Evolutionary conservation across 2,888 invertebrate species (phyloP).

Genomic region (Papilio gigon): DNA sequence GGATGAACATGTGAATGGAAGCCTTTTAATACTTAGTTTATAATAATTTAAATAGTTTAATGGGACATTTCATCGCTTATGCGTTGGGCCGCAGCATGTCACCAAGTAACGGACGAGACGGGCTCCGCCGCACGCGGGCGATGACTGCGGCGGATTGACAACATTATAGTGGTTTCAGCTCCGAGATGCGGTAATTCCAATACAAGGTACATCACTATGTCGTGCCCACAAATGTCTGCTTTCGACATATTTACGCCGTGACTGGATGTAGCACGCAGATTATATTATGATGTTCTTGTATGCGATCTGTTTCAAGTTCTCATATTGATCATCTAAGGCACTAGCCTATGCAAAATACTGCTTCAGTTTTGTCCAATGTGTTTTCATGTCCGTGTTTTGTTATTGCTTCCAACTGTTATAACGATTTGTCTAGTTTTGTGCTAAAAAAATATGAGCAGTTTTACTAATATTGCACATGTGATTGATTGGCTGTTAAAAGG

Average conservation of each 20-base stretch:
- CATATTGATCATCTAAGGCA: neutral
- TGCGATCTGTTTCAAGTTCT: neutral
- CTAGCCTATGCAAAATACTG: neutral
- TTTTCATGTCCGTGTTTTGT: too few species aligned
- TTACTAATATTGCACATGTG: too few species aligned
- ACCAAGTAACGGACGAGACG: conserved; percentile 58
- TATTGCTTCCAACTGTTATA: too few species aligned
- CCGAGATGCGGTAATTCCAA: conserved; percentile 39
- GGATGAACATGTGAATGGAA: too few species aligned
- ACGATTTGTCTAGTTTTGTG: too few species aligned
- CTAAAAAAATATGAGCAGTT: too few species aligned
- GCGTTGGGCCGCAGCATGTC: conserved; percentile 44
- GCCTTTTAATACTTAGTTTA: too few species aligned
- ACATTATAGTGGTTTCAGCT: conserved; percentile 37
- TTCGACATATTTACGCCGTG: conserved; percentile 31
- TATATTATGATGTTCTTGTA: neutral
- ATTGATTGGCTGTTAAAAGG: too few species aligned
- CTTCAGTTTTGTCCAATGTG: neutral
- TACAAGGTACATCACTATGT: conserved; percentile 15
- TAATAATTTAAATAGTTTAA: too few species aligned
- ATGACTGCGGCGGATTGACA: conserved; percentile 42
- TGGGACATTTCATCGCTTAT: conserved; percentile 30
- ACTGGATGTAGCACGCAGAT: neutral
- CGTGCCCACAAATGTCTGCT: conserved; percentile 25
- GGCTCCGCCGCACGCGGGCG: conserved; percentile 48